These are phyloP conservation scores for Mungos mungo DNA, from an alignment of 2,113 vertebrate genomes.

Conservation along the genomic window DNA sequence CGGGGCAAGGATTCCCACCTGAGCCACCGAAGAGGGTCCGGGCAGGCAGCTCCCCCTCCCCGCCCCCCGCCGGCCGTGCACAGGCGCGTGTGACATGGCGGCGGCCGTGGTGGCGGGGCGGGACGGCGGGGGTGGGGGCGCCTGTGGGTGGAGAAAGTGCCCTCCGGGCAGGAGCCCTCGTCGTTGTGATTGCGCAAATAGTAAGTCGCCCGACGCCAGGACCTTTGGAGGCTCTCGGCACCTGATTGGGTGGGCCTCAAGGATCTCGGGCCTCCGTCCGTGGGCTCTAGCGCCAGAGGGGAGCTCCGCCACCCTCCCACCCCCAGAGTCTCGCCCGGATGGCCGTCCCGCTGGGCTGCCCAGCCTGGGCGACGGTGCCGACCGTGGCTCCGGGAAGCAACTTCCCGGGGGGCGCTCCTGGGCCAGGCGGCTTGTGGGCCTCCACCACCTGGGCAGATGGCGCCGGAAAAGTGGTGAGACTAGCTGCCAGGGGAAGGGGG, in stretches of 20 bases:
- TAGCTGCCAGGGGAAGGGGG: not conserved
- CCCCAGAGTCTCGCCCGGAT: fast-evolving
- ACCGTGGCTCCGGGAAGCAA: fast-evolving
- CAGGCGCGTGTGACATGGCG: fast-evolving
- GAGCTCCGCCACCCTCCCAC: not conserved
- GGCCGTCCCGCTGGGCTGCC: not conserved
- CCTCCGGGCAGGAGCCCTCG: not conserved
- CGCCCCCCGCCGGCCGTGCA: fast-evolving
- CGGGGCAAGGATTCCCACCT: not conserved
- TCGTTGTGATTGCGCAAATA: fast-evolving
- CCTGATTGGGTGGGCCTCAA: fast-evolving
- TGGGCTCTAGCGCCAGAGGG: fast-evolving
- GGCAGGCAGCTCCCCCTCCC: fast-evolving
- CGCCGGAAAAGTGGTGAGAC: not conserved
- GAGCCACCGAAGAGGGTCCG: not conserved
- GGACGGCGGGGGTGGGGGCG: fast-evolving
- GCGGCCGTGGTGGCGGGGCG: fast-evolving
- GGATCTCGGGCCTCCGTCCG: not conserved
- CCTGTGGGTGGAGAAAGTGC: fast-evolving
- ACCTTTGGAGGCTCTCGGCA: fast-evolving
- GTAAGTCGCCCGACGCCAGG: fast-evolving
- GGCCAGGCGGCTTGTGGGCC: not conserved
- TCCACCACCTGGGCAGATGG: not conserved
- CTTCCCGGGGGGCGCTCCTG: not conserved
- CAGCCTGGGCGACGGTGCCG: fast-evolving